phyloP scores from a whole-genome alignment of 2,113 vertebrate genomes.

The Tychaedon coryphoeus region DNA sequence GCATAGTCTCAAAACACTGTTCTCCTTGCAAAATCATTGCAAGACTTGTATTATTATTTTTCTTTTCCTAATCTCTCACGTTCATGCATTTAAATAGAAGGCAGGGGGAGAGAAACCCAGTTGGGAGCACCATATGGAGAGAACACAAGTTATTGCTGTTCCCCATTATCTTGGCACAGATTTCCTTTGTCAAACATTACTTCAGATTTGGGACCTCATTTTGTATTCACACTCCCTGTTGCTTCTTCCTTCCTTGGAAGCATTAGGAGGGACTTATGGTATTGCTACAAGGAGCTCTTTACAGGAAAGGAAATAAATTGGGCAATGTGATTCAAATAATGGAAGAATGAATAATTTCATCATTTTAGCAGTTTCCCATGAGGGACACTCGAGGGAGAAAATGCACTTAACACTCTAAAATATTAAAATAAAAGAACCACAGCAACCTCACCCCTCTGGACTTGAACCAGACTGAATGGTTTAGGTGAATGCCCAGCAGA shows the following conservation, averaged over 20 bases:
- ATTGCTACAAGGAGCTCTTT: slow-evolving; percentile 9
- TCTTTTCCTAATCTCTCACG: background rate
- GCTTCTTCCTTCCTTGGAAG: slow-evolving; percentile 12
- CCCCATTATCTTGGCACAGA: slow-evolving; percentile 12
- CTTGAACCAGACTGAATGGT: background rate
- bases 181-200: background rate
- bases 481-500: slow-evolving; percentile 29
- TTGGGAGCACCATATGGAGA: background rate
- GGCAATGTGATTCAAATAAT: slow-evolving; percentile 20
- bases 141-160: background rate
- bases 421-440: slow-evolving; percentile 38
- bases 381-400: background rate
- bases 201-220: background rate
- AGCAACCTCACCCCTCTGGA: slow-evolving; percentile 19
- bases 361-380: slow-evolving; percentile 5
- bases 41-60: background rate
- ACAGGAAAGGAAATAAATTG: slow-evolving; percentile 42
- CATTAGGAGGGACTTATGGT: background rate
- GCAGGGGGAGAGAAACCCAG: background rate
- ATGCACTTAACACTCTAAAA: slow-evolving; percentile 45
- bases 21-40: background rate
- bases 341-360: slow-evolving; percentile 47
- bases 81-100: background rate
- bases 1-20: background rate
- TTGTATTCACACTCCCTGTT: background rate